These are phyloP conservation scores for Ia io DNA, from an alignment of 2,113 vertebrate genomes.

Conservation along the genomic window DNA sequence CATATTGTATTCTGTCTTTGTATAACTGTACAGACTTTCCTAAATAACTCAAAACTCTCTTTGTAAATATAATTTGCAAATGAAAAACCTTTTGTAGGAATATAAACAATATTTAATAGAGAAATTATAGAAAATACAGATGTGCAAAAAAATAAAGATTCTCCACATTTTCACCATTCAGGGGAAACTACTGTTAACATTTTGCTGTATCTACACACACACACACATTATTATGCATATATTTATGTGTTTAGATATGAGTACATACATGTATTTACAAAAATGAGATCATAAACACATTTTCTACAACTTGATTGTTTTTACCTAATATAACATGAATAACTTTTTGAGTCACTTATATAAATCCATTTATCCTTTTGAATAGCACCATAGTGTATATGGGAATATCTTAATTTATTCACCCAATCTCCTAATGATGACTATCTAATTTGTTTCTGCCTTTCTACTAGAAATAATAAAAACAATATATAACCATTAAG, in stretches of 20 bases:
- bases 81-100: constrained; percentile 25
- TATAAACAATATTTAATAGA: constrained; percentile 4
- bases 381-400: background rate
- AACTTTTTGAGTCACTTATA: background rate
- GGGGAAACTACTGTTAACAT: background rate
- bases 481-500: background rate
- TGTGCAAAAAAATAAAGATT: background rate
- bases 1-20: background rate
- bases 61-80: constrained; percentile 19
- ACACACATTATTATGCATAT: background rate
- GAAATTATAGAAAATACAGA: constrained; percentile 19
- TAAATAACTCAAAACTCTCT: background rate
- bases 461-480: constrained; percentile 28
- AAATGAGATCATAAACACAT: background rate
- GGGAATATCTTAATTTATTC: background rate
- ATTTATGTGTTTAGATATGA: background rate
- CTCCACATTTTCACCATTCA: background rate
- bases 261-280: background rate
- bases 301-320: background rate
- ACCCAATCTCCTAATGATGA: background rate
- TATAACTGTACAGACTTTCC: background rate
- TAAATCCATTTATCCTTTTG: background rate
- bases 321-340: background rate
- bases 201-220: background rate
- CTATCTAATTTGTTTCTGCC: background rate